Base-by-base conservation (phyloP, 2,113 vertebrate species). In the Fulica atra region DNA sequence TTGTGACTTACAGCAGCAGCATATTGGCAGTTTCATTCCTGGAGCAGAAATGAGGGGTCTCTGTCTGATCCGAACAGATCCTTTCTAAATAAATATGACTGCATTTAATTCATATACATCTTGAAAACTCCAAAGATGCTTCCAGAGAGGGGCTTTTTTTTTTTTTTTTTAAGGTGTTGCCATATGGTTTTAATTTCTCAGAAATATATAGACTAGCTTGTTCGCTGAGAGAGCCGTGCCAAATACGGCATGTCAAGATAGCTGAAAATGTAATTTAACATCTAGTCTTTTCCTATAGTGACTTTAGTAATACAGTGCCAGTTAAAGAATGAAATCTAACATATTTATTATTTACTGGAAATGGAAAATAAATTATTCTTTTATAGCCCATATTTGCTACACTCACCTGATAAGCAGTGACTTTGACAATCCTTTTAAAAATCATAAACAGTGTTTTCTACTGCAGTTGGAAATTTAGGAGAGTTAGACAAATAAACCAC, bases 171-270 rank as follows among this genome's bases (percentile, higher is more conserved):
- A 95, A 98, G 97, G 97, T 98, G 96, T 97, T 97, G 95, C 97
- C 98, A 98, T 98, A 97, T 98, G 98, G 97, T 98, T 98, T 97
- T 95, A 96, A 97, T 98, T 98, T 95, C 96, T 97, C 97, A 76
- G 96, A 95, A 98, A 98, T 96, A 96, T 98, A 98, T 97, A 98
- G 97, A 92, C 72, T 82, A 92, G 96, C 97, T 95, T 98, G 97
- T 98, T 97, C 96, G 26, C 79, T 69, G 89, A 81, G 95, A 82
- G 90, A 95, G 77, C 65, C 2, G 56, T 97, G 96, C 97, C 98
- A 98, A 98, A 86, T 56, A 94, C 5, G 73, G 96, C 93, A 92
- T 92, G 97, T 97, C 97, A 96, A 98, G 96, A 96, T 97, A 98
- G 96, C 97, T 97, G 92, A 97, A 98, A 96, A 94, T 96, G 84